Conservation (phyloP, 1,140 invertebrate species). For the Microplitis demolitor region DNA sequence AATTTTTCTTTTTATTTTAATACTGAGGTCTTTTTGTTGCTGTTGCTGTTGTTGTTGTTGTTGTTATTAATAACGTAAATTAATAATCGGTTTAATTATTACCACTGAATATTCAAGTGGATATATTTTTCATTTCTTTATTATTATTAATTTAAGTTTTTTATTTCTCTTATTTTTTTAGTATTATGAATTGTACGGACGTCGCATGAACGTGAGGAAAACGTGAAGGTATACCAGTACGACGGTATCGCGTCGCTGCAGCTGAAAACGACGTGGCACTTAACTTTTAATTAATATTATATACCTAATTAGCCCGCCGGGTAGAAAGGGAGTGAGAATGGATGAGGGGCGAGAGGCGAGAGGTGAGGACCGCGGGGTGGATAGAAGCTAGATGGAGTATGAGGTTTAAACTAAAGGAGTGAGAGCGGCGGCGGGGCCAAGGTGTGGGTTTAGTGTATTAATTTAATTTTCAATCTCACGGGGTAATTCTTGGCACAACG, state of each 20-base stretch:
- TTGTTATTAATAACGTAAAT: no score
- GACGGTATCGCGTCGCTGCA: conserved; percentile 28
- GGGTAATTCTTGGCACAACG: conserved; percentile 62
- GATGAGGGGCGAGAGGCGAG: background rate
- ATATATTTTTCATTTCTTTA: no score
- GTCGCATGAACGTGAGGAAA: conserved; percentile 6
- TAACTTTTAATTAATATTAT: conserved; percentile 63
- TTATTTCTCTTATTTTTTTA: background rate
- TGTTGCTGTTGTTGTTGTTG: no score
- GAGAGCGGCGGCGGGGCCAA: conserved; percentile 28
- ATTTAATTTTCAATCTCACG: conserved; percentile 65
- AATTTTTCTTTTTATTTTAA: no score
- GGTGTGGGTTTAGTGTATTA: conserved; percentile 59
- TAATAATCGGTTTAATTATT: no score
- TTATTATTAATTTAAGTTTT: background rate
- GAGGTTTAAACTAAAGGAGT: background rate
- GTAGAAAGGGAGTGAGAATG: conserved; percentile 24
- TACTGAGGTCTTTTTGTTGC: no score
- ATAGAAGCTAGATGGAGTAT: background rate
- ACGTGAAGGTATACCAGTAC: conserved; percentile 14
- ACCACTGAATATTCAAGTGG: no score
- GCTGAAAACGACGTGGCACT: conserved; percentile 45
- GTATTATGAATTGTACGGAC: conserved; percentile 15
- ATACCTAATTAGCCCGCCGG: conserved; percentile 59
- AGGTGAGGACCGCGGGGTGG: background rate